phyloP scores from a whole-genome alignment of 2,797 vertebrate species.

The Nyctibius grandis region DNA sequence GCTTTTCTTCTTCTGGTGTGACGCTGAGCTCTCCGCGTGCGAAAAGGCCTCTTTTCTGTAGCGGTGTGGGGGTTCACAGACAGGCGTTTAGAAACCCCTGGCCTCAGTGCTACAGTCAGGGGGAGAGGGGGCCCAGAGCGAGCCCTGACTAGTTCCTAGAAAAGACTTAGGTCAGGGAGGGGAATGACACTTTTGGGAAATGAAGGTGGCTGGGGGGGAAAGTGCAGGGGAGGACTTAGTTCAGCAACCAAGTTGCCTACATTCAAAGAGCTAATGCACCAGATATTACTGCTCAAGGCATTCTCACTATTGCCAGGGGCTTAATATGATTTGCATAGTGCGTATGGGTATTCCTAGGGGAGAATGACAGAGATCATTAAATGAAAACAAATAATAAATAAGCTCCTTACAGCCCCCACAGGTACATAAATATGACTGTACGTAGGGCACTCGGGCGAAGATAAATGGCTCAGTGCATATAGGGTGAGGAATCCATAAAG shows the following conservation, averaged over 20 bases:
- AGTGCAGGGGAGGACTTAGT: not conserved
- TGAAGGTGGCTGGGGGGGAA: not conserved
- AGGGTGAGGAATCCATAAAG: not conserved
- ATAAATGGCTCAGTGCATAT: not conserved
- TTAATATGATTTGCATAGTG: constrained; percentile 44
- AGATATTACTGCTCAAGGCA: constrained; percentile 4
- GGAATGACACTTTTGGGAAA: not conserved
- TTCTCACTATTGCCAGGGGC: constrained; percentile 37
- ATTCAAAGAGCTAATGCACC: constrained; percentile 1
- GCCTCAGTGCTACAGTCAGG: not conserved
- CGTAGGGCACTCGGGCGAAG: not conserved
- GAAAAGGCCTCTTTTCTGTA: accelerated
- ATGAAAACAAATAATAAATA: constrained; percentile 60
- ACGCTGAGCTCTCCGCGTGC: accelerated
- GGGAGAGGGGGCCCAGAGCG: not conserved
- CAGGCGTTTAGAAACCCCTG: accelerated
- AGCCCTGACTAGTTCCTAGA: not conserved
- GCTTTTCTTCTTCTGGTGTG: not conserved
- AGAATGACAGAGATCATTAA: constrained; percentile 47
- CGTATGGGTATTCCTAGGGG: constrained; percentile 18
- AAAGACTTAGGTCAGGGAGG: not conserved
- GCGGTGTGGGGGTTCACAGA: not conserved
- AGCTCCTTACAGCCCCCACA: constrained; percentile 40
- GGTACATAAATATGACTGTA: not conserved
- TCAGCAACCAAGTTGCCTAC: not conserved